Percentiles rank a stretch among this genome's conserved stretches.
Evolutionary conservation across 2,797 vertebrate genomes (phyloP).

Genomic region (Apodemus agrarius): DNA sequence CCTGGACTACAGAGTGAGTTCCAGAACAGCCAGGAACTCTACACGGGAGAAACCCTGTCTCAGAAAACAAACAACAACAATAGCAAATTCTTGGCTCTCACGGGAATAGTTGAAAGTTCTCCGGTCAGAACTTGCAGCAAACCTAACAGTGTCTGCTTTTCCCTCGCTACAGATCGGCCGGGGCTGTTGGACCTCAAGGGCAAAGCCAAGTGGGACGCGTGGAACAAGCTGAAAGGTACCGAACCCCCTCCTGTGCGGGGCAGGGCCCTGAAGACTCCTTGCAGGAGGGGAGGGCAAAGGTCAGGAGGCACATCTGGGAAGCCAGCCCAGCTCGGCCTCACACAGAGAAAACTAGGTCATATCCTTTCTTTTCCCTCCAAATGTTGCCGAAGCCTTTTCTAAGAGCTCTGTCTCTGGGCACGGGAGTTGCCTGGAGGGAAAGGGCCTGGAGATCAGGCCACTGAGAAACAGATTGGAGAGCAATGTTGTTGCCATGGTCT

Average conservation of each 20-base stretch:
- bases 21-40: neutral
- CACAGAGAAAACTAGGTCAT: constrained; percentile 31
- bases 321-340: neutral
- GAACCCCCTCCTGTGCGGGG: neutral
- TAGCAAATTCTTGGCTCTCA: neutral
- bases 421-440: neutral
- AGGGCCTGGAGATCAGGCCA: neutral
- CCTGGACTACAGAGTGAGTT: neutral
- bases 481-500: neutral
- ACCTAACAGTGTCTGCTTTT: constrained; percentile 3
- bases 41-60: neutral
- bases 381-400: neutral
- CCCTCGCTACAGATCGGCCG: constrained; percentile 89
- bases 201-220: constrained; percentile 95
- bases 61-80: neutral
- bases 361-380: constrained; percentile 45
- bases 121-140: neutral
- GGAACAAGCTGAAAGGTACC: constrained; percentile 92
- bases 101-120: neutral
- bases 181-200: constrained; percentile 93
- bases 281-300: neutral
- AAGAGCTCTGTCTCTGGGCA: constrained; percentile 20
- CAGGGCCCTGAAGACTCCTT: neutral
- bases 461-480: neutral
- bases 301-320: neutral